phyloP scores from a whole-genome alignment of 2,797 vertebrate species.

The Sardinella longiceps region DNA sequence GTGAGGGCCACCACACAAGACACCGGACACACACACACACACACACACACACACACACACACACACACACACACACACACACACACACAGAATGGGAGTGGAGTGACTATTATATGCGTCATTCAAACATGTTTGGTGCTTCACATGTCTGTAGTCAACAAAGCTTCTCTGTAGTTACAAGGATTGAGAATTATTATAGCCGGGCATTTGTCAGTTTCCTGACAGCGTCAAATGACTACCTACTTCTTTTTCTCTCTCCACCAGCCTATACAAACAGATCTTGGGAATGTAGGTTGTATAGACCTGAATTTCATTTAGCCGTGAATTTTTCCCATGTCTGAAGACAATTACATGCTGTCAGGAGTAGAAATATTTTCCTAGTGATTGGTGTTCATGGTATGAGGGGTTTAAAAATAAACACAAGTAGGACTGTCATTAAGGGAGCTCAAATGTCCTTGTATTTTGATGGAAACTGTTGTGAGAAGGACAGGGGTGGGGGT shows the following conservation, averaged over 20 bases:
- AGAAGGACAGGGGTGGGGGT: not conserved
- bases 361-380: conserved; percentile 2
- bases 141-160: conserved; percentile 20
- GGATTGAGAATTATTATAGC: not conserved
- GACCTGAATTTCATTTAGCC: not conserved
- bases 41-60: not conserved
- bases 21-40: not conserved
- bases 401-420: conserved; percentile 11
- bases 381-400: conserved; percentile 19
- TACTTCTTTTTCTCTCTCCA: not conserved
- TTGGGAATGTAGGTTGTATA: not conserved
- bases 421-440: conserved; percentile 5
- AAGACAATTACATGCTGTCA: conserved; percentile 20
- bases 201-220: not conserved
- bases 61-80: conserved; percentile 2
- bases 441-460: not conserved
- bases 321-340: conserved; percentile 10
- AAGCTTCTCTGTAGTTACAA: conserved; percentile 6
- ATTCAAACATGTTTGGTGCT: conserved; percentile 9
- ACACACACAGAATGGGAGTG: not conserved
- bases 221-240: not conserved
- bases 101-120: conserved; percentile 18
- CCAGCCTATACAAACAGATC: conserved; percentile 7
- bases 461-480: not conserved
- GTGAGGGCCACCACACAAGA: conserved; percentile 35